phyloP scores from a whole-genome alignment of 1,140 invertebrate species.

The Diabrotica virgifera region DNA sequence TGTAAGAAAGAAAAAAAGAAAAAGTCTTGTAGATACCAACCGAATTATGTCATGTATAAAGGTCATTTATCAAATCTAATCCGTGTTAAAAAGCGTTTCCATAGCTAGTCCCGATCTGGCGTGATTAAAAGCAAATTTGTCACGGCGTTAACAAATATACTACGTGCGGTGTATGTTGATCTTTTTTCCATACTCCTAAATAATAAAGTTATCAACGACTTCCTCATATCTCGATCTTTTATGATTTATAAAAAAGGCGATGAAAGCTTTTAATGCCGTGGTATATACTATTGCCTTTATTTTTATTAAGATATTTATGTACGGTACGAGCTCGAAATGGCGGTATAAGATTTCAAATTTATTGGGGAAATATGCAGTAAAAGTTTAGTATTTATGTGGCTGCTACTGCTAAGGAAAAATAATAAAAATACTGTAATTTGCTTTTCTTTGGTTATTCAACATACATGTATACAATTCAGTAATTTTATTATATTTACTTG shows the following conservation, averaged over 20 bases:
- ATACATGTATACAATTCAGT: too few species aligned
- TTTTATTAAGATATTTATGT: not conserved
- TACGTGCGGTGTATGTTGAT: not conserved
- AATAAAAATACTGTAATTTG: too few species aligned
- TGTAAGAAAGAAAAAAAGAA: too few species aligned
- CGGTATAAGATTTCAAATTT: not conserved
- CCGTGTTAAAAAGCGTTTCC: too few species aligned
- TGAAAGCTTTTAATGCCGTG: not conserved
- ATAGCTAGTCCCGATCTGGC: too few species aligned
- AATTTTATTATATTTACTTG: too few species aligned
- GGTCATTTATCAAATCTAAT: too few species aligned
- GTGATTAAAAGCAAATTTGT: not conserved
- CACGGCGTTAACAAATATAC: slow-evolving; percentile 1
- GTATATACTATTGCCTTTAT: not conserved
- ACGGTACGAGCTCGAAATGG: not conserved
- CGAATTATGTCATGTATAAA: too few species aligned
- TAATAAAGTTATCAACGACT: not conserved
- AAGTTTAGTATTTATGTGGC: not conserved
- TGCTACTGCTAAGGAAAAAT: too few species aligned
- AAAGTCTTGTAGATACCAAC: too few species aligned
- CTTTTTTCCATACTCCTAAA: not conserved
- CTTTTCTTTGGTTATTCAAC: too few species aligned
- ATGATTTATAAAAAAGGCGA: slow-evolving; percentile 3
- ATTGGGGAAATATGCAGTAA: not conserved
- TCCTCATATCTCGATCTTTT: slow-evolving; percentile 2